Conservation (phyloP, 2,888 invertebrate species). For the Drosophila acutilabella region DNA sequence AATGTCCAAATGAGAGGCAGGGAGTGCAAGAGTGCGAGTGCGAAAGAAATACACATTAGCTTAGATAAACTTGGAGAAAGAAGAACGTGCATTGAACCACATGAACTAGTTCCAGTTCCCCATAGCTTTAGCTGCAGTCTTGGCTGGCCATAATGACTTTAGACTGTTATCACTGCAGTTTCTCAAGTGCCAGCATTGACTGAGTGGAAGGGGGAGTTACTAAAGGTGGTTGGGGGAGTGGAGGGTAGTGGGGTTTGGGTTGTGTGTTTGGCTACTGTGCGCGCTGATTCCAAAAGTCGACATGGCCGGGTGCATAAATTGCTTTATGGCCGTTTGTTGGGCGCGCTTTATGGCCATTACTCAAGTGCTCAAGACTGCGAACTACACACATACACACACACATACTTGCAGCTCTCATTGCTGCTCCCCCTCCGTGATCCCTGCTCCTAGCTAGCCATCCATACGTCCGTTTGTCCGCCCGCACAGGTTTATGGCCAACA, state of each 20-base stretch:
- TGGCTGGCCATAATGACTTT: constrained; percentile 13
- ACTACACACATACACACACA: constrained; percentile 20
- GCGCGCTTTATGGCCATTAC: constrained; percentile 79
- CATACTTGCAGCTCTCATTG: constrained; percentile 23
- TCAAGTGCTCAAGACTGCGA: constrained; percentile 75
- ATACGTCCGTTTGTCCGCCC: constrained; percentile 4
- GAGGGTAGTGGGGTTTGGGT: not conserved
- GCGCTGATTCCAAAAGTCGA: constrained; percentile 77
- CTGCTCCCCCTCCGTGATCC: constrained; percentile 24
- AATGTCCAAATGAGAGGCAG: constrained; percentile 7
- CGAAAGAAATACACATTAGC: constrained; percentile 34
- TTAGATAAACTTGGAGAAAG: constrained; percentile 59
- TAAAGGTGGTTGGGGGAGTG: not conserved
- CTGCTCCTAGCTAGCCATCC: not conserved
- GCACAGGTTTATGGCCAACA: constrained; percentile 65
- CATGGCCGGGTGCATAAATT: constrained; percentile 73
- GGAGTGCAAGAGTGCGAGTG: not conserved
- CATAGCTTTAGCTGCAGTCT: constrained; percentile 7
- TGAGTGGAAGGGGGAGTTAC: not conserved
- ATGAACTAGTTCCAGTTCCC: constrained; percentile 40
- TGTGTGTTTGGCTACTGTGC: constrained; percentile 66
- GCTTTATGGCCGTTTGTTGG: constrained; percentile 75
- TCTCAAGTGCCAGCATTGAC: constrained; percentile 55
- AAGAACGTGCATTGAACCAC: constrained; percentile 42
- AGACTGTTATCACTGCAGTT: constrained; percentile 72